Base-by-base conservation (phyloP, 1,140 invertebrate species). In the Diabrotica virgifera region DNA sequence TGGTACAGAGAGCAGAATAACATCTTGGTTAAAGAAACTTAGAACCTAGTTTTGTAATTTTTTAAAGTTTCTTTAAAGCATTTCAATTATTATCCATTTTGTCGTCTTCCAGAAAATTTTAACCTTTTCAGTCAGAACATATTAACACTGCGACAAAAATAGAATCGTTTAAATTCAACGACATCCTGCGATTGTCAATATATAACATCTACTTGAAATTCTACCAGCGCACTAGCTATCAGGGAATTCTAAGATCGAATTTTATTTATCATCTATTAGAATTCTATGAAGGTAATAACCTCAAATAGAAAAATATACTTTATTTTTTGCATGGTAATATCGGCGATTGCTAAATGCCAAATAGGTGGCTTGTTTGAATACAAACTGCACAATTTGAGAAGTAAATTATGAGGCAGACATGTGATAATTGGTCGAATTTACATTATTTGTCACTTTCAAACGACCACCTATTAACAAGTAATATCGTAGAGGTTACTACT, bases 261-360 rank as follows among this genome's bases (percentile, higher is more conserved):
- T 24, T 24, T 24, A 24, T 24, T 24, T 24, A 24, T 24, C 24
- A 4, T n/a, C 40, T 8, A 46, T 46, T 46, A 46, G 40, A 46
- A 46, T 46, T 46, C 40, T 46, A 10, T 3, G 8, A 46, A 46
- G 40, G 40, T 46, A 46, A 46, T 46, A 46, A 46, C 40, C 40
- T 46, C 40, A 46, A 46, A 46, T 46, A 46, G 40, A 46, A 46
- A 46, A 46, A 46, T 46, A 46, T 10, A 46, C n/a, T 46, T 46
- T 46, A 46, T 46, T 46, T 46, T 46, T 46, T n/a, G 40, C n/a
- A 10, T 46, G 40, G 40, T n/a, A n/a, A 46, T 46, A 46, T 46
- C 8, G 6, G 40, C 40, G 40, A 46, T 46, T 46, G 40, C n/a
- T 46, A 46, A 46, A 46, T 46, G 40, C 40, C 40, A 46, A 46